Percentiles rank a stretch among this genome's conserved stretches.
Conservation (phyloP, 2,113 vertebrate genomes). For the Nyctereutes procyonoides region DNA sequence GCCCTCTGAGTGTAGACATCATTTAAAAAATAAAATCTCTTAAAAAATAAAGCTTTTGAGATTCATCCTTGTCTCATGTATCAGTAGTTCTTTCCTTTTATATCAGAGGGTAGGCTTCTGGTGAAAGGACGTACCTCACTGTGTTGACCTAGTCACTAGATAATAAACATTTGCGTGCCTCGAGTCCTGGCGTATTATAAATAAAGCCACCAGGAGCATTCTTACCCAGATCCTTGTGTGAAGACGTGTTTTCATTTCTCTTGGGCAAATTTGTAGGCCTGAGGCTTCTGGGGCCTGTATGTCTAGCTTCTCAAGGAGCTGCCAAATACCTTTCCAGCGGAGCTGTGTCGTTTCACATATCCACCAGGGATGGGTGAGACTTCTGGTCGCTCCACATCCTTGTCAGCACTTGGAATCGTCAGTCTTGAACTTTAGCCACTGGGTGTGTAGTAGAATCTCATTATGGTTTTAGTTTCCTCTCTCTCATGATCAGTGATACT, state of each 20-base stretch:
- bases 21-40: neutral
- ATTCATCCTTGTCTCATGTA: neutral
- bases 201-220: neutral
- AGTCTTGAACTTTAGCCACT: neutral
- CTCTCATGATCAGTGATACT: neutral
- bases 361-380: neutral
- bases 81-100: neutral
- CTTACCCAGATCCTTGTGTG: fast-evolving
- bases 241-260: neutral
- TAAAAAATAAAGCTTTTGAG: neutral
- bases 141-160: neutral
- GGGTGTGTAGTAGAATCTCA: neutral
- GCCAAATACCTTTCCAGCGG: neutral
- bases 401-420: neutral
- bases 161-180: neutral
- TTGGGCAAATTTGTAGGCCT: neutral
- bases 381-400: neutral
- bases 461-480: neutral
- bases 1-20: neutral
- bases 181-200: neutral
- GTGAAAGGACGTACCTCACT: fast-evolving
- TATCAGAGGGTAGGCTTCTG: neutral
- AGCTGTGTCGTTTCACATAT: neutral
- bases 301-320: neutral
- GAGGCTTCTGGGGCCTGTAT: neutral